Conservation (phyloP, 2,113 vertebrate genomes). For the Alces alces region DNA sequence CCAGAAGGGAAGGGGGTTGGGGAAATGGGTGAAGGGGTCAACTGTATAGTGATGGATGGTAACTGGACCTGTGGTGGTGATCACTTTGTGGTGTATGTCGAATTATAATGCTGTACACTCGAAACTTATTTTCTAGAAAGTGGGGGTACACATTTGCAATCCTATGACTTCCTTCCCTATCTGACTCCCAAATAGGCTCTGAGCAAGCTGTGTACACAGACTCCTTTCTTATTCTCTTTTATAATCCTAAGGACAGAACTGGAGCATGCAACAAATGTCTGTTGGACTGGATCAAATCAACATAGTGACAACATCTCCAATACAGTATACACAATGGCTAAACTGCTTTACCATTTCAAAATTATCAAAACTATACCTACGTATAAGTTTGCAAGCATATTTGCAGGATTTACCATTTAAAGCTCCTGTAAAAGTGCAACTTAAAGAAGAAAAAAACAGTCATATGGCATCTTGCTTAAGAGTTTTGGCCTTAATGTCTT, state of each 20-base stretch:
- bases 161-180: background rate
- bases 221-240: background rate
- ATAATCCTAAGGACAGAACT: background rate
- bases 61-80: background rate
- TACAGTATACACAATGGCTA: background rate
- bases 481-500: background rate
- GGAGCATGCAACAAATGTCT: background rate
- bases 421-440: background rate
- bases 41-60: background rate
- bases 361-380: background rate
- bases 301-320: background rate
- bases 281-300: background rate
- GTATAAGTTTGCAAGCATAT: background rate
- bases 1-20: background rate
- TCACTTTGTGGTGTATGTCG: background rate
- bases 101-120: background rate
- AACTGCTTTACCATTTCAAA: conserved; percentile 21
- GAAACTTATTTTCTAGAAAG: background rate
- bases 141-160: background rate
- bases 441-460: background rate
- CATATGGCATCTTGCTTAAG: background rate
- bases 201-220: background rate
- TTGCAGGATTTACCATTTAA: background rate
- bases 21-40: background rate
- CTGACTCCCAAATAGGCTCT: background rate